phyloP scores from a whole-genome alignment of 2,888 invertebrate species.

The Oeneis ivallda region DNA sequence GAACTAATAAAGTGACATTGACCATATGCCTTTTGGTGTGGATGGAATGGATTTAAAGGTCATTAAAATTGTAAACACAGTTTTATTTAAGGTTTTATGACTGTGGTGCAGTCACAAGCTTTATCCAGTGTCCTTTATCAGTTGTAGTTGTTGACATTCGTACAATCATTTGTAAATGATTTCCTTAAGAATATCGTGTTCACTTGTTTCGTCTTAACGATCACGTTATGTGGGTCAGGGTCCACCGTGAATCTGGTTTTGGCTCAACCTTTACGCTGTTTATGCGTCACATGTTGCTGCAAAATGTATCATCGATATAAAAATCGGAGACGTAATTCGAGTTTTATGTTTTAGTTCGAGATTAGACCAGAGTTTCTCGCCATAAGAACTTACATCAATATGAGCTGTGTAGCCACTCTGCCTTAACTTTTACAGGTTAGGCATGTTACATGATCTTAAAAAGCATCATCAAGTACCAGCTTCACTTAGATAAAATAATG shows the following conservation, averaged over 20 bases:
- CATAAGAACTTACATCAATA: not conserved
- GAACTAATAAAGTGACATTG: conserved; percentile 56
- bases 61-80: conserved; percentile 5
- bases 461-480: not conserved
- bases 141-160: conserved; percentile 13
- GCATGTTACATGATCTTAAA: not conserved
- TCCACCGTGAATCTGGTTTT: conserved; percentile 60
- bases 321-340: conserved; percentile 4
- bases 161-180: conserved; percentile 5
- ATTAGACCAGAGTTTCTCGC: conserved; percentile 1
- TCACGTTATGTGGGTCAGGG: conserved; percentile 73
- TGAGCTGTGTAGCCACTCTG: not conserved
- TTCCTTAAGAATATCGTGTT: conserved; percentile 34
- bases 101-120: not conserved
- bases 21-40: conserved; percentile 31
- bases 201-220: conserved; percentile 60
- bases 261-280: conserved; percentile 46
- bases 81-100: not conserved
- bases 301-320: conserved; percentile 37
- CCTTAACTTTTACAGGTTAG: not conserved
- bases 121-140: conserved; percentile 4
- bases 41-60: conserved; percentile 10
- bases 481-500: not conserved
- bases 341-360: not conserved
- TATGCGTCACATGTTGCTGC: conserved; percentile 40